phyloP scores from a whole-genome alignment of 1,140 invertebrate genomes.

The Rhizoglyphus robini region DNA sequence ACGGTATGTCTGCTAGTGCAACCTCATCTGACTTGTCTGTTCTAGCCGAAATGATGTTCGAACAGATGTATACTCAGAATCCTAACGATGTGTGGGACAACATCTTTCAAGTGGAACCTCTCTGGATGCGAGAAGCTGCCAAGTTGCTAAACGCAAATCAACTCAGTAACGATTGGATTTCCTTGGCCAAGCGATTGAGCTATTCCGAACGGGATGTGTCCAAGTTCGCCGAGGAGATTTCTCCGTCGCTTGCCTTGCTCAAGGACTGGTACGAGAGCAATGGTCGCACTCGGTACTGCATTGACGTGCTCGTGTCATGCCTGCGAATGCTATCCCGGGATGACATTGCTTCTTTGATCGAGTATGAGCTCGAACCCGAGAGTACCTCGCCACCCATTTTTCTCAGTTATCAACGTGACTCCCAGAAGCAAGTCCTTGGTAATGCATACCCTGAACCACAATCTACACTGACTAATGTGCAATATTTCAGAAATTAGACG shows the following conservation, averaged over 20 bases:
- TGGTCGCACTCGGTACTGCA: constrained; percentile 36
- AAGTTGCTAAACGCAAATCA: constrained; percentile 33
- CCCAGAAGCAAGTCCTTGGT: constrained; percentile 29
- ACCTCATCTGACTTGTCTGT: background rate
- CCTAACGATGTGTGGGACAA: constrained; percentile 10
- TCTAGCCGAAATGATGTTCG: background rate
- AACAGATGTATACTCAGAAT: background rate
- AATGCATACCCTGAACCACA: background rate
- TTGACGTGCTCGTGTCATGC: constrained; percentile 35
- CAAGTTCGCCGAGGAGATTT: constrained; percentile 34
- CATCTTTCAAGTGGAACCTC: constrained; percentile 26
- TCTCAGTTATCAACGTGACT: constrained; percentile 38
- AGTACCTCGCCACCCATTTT: constrained; percentile 35
- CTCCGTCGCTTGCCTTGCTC: constrained; percentile 35
- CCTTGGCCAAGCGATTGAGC: constrained; percentile 34
- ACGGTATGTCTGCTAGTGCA: background rate
- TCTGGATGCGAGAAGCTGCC: constrained; percentile 36
- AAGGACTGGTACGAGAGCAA: constrained; percentile 38
- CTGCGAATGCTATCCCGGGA: constrained; percentile 34
- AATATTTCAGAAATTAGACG: constrained; percentile 28
- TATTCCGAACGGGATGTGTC: constrained; percentile 35
- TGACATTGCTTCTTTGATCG: constrained; percentile 35
- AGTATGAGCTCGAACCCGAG: constrained; percentile 32
- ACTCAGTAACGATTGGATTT: constrained; percentile 33
- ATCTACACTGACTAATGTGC: background rate